Conservation (phyloP, 2,113 vertebrate genomes). For the Neodon shergylaensis region DNA sequence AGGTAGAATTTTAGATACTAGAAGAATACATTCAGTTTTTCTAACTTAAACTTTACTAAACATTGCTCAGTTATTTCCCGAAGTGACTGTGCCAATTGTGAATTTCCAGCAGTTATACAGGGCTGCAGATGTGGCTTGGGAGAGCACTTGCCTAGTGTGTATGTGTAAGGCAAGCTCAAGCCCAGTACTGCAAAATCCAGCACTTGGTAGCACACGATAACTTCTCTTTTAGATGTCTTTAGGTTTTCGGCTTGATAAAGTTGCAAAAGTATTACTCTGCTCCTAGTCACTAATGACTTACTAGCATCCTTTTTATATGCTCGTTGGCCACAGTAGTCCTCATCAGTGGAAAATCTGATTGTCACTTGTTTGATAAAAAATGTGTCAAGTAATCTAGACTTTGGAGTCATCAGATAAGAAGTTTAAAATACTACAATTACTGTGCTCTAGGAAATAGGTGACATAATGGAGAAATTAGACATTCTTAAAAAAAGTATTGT, state of each 20-base stretch:
- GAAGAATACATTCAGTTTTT: neutral
- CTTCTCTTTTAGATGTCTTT: neutral
- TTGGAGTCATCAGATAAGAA: neutral
- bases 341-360: neutral
- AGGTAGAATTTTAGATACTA: conserved; percentile 12
- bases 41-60: neutral
- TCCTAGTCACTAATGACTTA: neutral
- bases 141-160: neutral
- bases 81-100: neutral
- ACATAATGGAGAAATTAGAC: neutral
- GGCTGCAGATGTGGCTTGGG: neutral
- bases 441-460: neutral
- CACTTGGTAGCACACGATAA: neutral
- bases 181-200: neutral
- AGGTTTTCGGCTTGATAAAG: conserved; percentile 13
- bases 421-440: neutral
- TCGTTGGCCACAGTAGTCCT: neutral
- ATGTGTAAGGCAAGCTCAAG: neutral
- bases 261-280: neutral
- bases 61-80: conserved; percentile 14
- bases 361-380: neutral
- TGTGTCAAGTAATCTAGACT: neutral
- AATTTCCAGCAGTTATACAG: neutral
- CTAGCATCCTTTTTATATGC: neutral
- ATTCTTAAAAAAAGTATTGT: neutral